Evolutionary conservation across 2,113 vertebrate genomes (phyloP).

Genomic region (Felis chaus): DNA sequence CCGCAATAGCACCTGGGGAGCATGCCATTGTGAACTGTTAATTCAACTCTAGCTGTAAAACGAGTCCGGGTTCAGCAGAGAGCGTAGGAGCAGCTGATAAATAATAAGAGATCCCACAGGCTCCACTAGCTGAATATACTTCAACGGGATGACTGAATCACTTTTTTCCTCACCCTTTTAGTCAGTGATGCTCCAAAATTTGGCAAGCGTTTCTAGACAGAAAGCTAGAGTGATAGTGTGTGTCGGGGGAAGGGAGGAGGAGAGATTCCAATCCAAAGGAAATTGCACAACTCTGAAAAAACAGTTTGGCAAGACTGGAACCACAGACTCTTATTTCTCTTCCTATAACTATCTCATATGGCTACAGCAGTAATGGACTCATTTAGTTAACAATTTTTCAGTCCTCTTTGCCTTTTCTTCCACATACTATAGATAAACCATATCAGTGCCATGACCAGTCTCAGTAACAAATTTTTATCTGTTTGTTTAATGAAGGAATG

Average conservation of each 20-base stretch:
- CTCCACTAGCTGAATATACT: conserved; percentile 66
- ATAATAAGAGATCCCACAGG: conserved; percentile 67
- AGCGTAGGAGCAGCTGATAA: conserved; percentile 70
- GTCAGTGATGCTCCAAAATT: conserved; percentile 1
- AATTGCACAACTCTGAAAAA: background rate
- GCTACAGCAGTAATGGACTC: background rate
- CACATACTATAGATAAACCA: background rate
- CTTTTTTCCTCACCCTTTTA: background rate
- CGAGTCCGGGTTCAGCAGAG: conserved; percentile 73
- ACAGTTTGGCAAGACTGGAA: background rate
- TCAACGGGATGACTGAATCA: conserved; percentile 53
- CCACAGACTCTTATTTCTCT: background rate
- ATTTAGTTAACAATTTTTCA: background rate
- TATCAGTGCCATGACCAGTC: background rate
- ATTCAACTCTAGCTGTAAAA: conserved; percentile 78
- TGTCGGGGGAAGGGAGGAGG: accelerated
- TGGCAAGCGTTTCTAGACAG: conserved; percentile 14
- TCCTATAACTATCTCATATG: background rate
- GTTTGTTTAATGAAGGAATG: background rate
- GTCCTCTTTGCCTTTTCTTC: background rate
- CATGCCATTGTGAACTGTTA: conserved; percentile 71
- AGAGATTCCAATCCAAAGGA: background rate
- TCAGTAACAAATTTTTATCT: background rate
- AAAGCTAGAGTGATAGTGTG: background rate
- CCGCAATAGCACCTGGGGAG: conserved; percentile 78